Conservation (phyloP, 2,113 vertebrate species). For the Phocoena phocoena region DNA sequence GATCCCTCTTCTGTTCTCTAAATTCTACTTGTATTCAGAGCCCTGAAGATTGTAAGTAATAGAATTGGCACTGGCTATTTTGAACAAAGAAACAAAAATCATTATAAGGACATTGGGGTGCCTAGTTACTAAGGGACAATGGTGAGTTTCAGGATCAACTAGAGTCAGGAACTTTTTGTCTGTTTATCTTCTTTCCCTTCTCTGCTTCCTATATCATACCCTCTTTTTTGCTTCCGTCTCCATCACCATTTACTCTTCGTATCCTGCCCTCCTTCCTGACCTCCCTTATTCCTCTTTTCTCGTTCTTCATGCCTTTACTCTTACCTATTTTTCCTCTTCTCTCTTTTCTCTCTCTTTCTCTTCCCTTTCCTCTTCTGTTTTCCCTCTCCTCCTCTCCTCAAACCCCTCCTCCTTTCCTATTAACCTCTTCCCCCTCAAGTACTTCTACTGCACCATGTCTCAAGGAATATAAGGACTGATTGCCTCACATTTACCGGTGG, state of each 20-base stretch:
- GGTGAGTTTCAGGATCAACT: not conserved
- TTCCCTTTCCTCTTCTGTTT: not conserved
- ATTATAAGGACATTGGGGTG: not conserved
- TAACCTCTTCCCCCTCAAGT: not conserved
- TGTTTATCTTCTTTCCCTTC: not conserved
- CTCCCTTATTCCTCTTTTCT: not conserved
- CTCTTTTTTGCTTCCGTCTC: not conserved
- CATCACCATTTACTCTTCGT: too few species aligned
- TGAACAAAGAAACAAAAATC: not conserved
- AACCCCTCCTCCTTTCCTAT: not conserved
- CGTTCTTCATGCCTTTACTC: not conserved
- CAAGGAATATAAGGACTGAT: not conserved
- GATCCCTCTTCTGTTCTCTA: not conserved
- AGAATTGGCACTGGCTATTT: not conserved
- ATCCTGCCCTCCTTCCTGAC: rapidly evolving
- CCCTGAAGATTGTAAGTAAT: not conserved
- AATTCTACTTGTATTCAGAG: slow-evolving; percentile 3
- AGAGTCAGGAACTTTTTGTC: not conserved
- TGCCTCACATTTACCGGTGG: not conserved
- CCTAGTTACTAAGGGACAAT: not conserved
- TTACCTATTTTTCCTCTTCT: not conserved
- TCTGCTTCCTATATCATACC: not conserved
- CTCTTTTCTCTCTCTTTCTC: too few species aligned
- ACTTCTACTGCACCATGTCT: not conserved
- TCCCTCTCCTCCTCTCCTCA: not conserved